Conservation (phyloP, 53 echinoderm and acorn worm genomes). For the Actinopyga echinites region DNA sequence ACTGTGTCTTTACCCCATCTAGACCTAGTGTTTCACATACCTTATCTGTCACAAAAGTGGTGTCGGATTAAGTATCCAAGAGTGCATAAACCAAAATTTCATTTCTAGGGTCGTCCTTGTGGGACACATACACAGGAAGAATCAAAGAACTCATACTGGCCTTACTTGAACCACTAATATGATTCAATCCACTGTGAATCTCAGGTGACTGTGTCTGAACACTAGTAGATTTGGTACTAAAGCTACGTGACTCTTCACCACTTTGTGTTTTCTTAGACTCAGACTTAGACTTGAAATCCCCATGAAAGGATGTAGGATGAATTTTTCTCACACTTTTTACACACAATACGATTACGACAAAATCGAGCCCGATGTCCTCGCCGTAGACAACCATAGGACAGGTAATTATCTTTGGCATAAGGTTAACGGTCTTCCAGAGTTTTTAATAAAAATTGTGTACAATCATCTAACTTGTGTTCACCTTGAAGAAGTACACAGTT, state of each 20-base stretch:
- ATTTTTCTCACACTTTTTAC: background rate
- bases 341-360: background rate
- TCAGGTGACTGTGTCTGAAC: background rate
- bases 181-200: background rate
- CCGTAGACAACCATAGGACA: background rate
- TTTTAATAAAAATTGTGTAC: background rate
- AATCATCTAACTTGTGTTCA: background rate
- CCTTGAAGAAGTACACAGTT: background rate
- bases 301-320: background rate
- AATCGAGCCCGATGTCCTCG: background rate
- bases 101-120: background rate
- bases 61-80: slow-evolving; percentile 18
- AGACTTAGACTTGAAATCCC: background rate
- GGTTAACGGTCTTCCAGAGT: background rate
- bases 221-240: too few relatives aligned
- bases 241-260: too few relatives aligned
- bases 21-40: background rate
- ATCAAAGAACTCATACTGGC: background rate
- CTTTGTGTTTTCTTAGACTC: too few relatives aligned
- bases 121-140: background rate
- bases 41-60: background rate
- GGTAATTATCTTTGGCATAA: background rate
- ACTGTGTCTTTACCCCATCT: background rate
- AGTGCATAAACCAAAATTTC: background rate
- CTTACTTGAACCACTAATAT: background rate